These are phyloP conservation scores for Pachypsylla venusta DNA, from an alignment of 1,140 invertebrate genomes.

Conservation along the genomic window DNA sequence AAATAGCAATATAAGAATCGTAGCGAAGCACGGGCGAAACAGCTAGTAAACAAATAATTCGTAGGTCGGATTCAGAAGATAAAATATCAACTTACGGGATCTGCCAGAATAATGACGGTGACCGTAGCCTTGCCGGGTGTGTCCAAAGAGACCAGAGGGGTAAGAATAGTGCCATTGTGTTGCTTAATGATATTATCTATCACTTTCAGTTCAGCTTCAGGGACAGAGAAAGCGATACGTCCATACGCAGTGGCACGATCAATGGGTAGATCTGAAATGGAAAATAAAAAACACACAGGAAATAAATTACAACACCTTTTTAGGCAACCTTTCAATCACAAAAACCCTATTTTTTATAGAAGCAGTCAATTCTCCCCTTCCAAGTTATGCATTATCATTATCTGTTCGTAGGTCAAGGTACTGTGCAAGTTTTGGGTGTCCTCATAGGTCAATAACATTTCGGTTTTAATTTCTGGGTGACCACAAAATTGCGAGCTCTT, in stretches of 20 bases:
- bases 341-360: too few relatives aligned
- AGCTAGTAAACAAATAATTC: too few relatives aligned
- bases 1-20: too few relatives aligned
- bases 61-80: too few relatives aligned
- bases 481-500: too few relatives aligned
- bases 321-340: too few relatives aligned
- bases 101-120: constrained; percentile 84
- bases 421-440: too few relatives aligned
- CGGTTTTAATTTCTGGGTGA: too few relatives aligned
- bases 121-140: constrained; percentile 95
- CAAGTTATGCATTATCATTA: neutral
- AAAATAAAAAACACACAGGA: constrained; percentile 18
- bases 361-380: too few relatives aligned
- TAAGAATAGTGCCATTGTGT: constrained; percentile 61
- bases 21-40: too few relatives aligned
- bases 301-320: constrained; percentile 4
- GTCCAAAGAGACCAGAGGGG: constrained; percentile 72
- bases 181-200: constrained; percentile 62
- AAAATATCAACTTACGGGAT: constrained; percentile 71
- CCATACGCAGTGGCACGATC: constrained; percentile 87
- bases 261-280: constrained; percentile 40
- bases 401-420: too few relatives aligned
- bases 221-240: constrained; percentile 84
- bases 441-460: too few relatives aligned
- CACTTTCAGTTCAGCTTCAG: constrained; percentile 49